phyloP scores from a whole-genome alignment of 1,140 invertebrate genomes.

The Pseudomyrmex concolor region DNA sequence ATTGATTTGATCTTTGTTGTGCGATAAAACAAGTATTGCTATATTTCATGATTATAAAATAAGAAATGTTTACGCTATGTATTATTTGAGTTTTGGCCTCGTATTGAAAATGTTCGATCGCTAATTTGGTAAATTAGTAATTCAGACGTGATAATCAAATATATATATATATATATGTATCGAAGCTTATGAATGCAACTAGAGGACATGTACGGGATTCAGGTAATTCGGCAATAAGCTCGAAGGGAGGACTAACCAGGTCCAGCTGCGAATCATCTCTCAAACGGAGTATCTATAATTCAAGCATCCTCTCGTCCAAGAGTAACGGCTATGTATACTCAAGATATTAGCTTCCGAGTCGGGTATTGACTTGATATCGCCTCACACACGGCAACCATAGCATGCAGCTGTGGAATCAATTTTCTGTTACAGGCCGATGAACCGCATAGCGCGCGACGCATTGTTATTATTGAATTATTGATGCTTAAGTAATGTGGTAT shows the following conservation, averaged over 20 bases:
- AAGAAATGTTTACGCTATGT: not conserved
- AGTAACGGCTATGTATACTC: slow-evolving; percentile 51
- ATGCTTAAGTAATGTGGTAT: slow-evolving; percentile 22
- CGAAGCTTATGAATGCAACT: not conserved
- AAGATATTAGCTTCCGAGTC: slow-evolving; percentile 53
- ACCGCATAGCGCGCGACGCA: slow-evolving; percentile 1
- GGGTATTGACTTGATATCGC: slow-evolving; percentile 54
- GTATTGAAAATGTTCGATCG: not conserved
- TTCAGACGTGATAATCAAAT: not conserved
- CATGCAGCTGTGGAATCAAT: slow-evolving; percentile 29
- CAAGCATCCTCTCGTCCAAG: slow-evolving; percentile 42
- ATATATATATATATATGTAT: slow-evolving; percentile 1
- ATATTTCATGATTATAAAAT: not conserved
- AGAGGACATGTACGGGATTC: not conserved
- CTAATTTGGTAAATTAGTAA: slow-evolving; percentile 16
- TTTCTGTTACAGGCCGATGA: slow-evolving; percentile 45
- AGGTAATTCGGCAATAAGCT: slow-evolving; percentile 30
- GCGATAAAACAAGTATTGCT: not conserved
- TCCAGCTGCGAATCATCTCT: slow-evolving; percentile 46
- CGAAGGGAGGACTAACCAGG: slow-evolving; percentile 16
- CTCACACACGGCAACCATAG: slow-evolving; percentile 1
- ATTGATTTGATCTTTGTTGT: not conserved
- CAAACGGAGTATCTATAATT: slow-evolving; percentile 45
- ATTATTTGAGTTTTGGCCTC: no score
- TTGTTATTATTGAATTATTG: slow-evolving; percentile 48